Evolutionary conservation across 2,113 vertebrate genomes (phyloP), one percentile per base, ranked within the genome.

Genomic region (Macaca mulatta): DNA sequence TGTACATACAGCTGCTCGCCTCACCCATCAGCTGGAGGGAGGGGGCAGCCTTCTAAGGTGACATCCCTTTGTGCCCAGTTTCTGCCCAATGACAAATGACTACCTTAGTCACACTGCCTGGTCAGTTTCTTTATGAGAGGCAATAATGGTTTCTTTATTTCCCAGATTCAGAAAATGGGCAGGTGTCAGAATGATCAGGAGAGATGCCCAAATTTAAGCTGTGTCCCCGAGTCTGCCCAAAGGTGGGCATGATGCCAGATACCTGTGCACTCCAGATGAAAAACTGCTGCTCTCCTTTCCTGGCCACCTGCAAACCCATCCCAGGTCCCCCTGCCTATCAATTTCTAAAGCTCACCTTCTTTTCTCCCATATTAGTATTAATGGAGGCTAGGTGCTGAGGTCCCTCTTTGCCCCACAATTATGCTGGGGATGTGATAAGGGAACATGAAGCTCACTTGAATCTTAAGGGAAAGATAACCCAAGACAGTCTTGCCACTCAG

Each of bases 141-240:
- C 45, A 83, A 69, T 38, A 59, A 90, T 27, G n/a, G 52, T 30
- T 92, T 85, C 72, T 96, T 95, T 80, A 94, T 75, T 91, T 75
- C 93, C 79, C 57, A 78, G 81, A 88, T 75, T 94, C 57, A 50
- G 89, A 93, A 89, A 86, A 70, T 52, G 35, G 45, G 8, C 89
- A 91, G n/a, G 74, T 86, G 52, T 94, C 82, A 91, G 85, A 91
- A 97, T 35, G 45, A 80, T 95, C 67, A 61, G 67, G 25, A 93
- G 96, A 70, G 85, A 90, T 61, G 67, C 69, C 14, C 52, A 61
- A 40, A 91, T 55, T 89, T 50, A 88, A 95, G 45, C 27, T 80
- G 48, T 6, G 0, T 64, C 79, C 40, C 55, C 18, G 27, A 80
- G 30, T 69, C 90, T 85, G 67, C 55, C 87, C 77, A 79, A 78